These are phyloP conservation scores for Dendropsophus ebraccatus DNA, from an alignment of 2,113 vertebrate species.

Conservation along the genomic window DNA sequence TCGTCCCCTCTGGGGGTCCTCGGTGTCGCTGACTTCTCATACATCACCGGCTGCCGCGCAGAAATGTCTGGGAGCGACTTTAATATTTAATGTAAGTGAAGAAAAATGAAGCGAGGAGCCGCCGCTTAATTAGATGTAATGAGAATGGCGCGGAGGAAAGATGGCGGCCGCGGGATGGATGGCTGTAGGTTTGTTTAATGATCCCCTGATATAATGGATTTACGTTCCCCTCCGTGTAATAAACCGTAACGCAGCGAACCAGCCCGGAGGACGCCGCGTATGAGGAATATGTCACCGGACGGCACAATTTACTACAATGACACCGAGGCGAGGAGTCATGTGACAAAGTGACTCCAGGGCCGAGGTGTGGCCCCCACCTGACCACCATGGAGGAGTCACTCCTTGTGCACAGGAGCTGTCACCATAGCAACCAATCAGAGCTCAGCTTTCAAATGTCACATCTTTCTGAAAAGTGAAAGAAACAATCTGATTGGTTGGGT, in stretches of 20 bases:
- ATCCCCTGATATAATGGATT: conserved; percentile 20
- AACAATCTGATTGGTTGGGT: too few relatives aligned
- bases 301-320: not conserved
- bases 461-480: too few relatives aligned
- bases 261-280: not conserved
- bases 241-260: not conserved
- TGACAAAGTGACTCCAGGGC: too few relatives aligned
- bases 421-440: too few relatives aligned
- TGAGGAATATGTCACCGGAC: not conserved
- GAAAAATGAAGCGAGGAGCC: conserved; percentile 30
- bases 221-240: not conserved
- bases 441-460: too few relatives aligned
- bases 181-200: conserved; percentile 49
- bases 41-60: conserved; percentile 61
- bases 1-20: conserved; percentile 50
- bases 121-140: conserved; percentile 45
- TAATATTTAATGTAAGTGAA: conserved; percentile 64
- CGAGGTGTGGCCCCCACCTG: too few relatives aligned
- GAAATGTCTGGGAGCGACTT: conserved; percentile 64
- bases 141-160: not conserved
- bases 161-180: conserved; percentile 20
- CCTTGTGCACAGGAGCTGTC: too few relatives aligned
- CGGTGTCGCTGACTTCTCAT: conserved; percentile 60
- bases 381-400: too few relatives aligned
- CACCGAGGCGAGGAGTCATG: too few relatives aligned